A percentile compares a stretch with the other conserved stretches of the same genome.
These are phyloP conservation scores for Notothenia coriiceps DNA, from an alignment of 2,113 vertebrate species.

Conservation along the genomic window DNA sequence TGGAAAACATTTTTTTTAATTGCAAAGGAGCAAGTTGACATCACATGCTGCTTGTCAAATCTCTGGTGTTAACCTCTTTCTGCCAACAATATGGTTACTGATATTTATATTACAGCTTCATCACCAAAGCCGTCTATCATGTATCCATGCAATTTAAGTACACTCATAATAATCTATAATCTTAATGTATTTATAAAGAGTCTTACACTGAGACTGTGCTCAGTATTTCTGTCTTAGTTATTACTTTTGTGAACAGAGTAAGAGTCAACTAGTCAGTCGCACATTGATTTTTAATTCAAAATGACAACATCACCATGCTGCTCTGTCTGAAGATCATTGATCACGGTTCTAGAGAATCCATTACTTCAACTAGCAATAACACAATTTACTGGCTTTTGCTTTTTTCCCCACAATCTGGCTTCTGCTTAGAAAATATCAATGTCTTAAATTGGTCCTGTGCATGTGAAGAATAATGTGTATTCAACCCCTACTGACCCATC, in stretches of 20 bases:
- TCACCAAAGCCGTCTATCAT: not conserved
- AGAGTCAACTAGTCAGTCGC: constrained; percentile 17
- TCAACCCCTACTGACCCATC: constrained; percentile 47
- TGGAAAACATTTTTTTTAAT: constrained; percentile 20
- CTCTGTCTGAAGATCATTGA: constrained; percentile 14
- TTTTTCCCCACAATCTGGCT: not conserved
- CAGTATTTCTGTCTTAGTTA: constrained; percentile 8
- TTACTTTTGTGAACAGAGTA: constrained; percentile 34
- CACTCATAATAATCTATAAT: constrained; percentile 5
- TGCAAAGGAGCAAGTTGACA: constrained; percentile 27
- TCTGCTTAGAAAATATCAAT: not conserved
- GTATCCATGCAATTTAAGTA: not conserved
- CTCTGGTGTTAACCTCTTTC: constrained; percentile 6
- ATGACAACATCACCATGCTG: constrained; percentile 10
- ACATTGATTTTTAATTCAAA: not conserved
- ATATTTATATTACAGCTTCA: constrained; percentile 15
- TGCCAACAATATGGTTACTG: constrained; percentile 2
- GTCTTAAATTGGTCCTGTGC: constrained; percentile 45
- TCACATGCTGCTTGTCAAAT: constrained; percentile 27
- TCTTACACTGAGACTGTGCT: constrained; percentile 30
- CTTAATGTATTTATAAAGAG: not conserved
- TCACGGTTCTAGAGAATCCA: not conserved
- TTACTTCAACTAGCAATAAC: constrained; percentile 11
- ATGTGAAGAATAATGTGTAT: constrained; percentile 65
- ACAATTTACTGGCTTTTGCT: constrained; percentile 28